Conservation (phyloP, 2,113 vertebrate genomes). For the Neotragus moschatus region DNA sequence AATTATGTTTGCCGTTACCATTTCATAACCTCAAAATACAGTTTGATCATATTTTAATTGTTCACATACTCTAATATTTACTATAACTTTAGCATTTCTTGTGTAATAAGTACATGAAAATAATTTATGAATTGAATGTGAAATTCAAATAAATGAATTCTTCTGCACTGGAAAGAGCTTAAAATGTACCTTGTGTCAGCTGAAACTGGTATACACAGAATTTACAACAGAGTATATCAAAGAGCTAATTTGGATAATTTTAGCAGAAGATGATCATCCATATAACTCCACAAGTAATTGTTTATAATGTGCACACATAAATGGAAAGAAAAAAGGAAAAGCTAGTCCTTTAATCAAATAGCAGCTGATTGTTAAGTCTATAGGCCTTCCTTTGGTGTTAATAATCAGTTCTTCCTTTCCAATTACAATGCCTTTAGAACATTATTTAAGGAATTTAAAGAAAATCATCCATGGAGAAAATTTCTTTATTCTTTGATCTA, state of each 20-base stretch:
- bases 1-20: background rate
- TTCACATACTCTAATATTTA: background rate
- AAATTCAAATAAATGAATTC: background rate
- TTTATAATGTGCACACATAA: background rate
- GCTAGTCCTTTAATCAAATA: background rate
- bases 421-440: background rate
- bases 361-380: background rate
- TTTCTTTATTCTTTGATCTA: conserved; percentile 32
- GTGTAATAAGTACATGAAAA: background rate
- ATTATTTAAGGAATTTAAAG: conserved; percentile 21
- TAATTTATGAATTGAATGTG: background rate
- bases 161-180: background rate
- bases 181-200: background rate
- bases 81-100: background rate
- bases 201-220: background rate
- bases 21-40: conserved; percentile 3
- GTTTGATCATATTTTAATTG: background rate
- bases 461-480: background rate
- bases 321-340: background rate
- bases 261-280: background rate
- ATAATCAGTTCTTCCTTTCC: background rate
- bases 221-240: background rate
- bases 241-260: background rate
- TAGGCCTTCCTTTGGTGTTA: background rate
- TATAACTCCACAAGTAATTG: background rate